Evolutionary conservation across 2,888 invertebrate genomes (phyloP), one percentile per base, ranked within the genome.

Genomic region (Cyclophora punctaria): DNA sequence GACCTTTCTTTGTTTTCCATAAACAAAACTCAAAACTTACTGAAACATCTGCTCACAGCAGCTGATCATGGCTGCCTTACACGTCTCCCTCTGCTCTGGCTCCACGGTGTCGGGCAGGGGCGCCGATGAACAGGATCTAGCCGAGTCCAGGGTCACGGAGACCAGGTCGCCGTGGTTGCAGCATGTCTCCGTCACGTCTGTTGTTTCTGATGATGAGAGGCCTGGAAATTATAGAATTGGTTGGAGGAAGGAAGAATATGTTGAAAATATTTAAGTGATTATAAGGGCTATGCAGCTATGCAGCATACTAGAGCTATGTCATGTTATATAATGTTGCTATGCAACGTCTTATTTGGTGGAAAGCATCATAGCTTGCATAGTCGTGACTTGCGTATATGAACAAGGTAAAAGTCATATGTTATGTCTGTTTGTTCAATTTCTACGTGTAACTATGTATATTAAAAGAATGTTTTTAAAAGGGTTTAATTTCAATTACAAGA

Each of bases 11-110:
- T 20, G 20, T 20, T 20, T 20, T 20, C 20, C 20, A 20, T 7
- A 49, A 34, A 44, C 20, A 44, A 6, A 33, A 20, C 34, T 34
- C 7, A 3, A 6, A 33, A 66, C 76, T 69, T 56, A 85, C 86
- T 69, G 60, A 48, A 80, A 71, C n/a, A 75, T 71, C 6, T 71
- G 48, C 35, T 75, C 60, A 50, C 86, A 86, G 55, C 83, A 82
- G 41, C 62, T 63, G 34, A 55, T 57, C 2, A 74, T 59, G 0
- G 73, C 67, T 1, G 63, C 57, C 1, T 63, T 51, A 47, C 86
- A 87, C 0, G 59, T 53, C 0, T 61, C 67, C 44, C 64, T 56
- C 44, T 76, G 67, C 0, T 76, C 78, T 0, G 69, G 59, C 3
- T 73, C 73, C 1, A 75, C 60, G 35, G 77, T 74, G 0, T 79